Conservation (phyloP, 2,797 vertebrate species). For the Sebastolobus altivelis region DNA sequence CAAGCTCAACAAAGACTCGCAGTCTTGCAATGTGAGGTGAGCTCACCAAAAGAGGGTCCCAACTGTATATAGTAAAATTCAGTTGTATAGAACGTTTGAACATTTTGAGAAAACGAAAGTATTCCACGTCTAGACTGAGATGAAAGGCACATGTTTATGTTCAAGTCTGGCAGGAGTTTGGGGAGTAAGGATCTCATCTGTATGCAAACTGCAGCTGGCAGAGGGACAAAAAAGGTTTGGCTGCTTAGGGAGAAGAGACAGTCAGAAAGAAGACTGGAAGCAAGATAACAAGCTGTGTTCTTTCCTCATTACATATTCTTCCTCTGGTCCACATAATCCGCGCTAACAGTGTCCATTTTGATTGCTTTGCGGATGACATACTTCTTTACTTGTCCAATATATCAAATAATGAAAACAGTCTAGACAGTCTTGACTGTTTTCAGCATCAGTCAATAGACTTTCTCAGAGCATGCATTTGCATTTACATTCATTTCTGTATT, state of each 20-base stretch:
- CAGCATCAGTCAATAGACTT: not conserved
- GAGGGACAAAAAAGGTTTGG: not conserved
- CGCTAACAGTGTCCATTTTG: not conserved
- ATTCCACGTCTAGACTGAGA: conserved; percentile 6
- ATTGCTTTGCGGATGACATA: conserved; percentile 7
- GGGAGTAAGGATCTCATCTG: conserved; percentile 31
- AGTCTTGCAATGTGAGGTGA: conserved; percentile 96
- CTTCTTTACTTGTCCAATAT: not conserved
- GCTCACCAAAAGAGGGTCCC: conserved; percentile 1
- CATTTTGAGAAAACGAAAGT: not conserved
- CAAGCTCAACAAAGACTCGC: conserved; percentile 88
- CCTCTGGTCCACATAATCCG: not conserved
- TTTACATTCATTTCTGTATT: not conserved
- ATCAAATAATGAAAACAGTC: not conserved
- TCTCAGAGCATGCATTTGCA: not conserved
- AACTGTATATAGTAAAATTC: not conserved
- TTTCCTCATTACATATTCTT: conserved; percentile 13
- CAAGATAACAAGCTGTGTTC: conserved; percentile 19
- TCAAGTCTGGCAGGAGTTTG: not conserved
- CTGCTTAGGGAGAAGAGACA: conserved; percentile 13
- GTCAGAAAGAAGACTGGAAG: conserved; percentile 6
- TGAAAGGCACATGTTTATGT: not conserved
- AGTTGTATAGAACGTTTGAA: not conserved
- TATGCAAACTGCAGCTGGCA: conserved; percentile 41
- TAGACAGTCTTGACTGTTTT: not conserved